Conservation (phyloP, 2,797 vertebrate species). For the Enteromius thamalakanensis region DNA sequence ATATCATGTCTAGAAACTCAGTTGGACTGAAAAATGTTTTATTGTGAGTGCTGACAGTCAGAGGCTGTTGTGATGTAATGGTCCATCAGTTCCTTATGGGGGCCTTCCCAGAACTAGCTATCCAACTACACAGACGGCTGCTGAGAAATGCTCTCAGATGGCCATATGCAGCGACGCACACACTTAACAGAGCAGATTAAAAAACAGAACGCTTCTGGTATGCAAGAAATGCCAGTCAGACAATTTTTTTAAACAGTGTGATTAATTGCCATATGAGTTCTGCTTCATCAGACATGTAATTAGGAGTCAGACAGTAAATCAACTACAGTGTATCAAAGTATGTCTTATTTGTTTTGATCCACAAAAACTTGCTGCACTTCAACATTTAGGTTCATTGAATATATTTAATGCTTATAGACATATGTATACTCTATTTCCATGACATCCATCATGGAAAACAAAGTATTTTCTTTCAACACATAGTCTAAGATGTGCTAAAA, state of each 20-base stretch:
- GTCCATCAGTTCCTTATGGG: constrained; percentile 39
- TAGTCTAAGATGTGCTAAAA: constrained; percentile 5
- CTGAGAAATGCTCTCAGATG: constrained; percentile 42
- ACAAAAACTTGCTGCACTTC: constrained; percentile 8
- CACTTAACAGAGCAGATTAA: constrained; percentile 31
- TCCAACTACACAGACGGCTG: constrained; percentile 39
- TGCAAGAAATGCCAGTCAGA: constrained; percentile 36
- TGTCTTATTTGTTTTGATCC: constrained; percentile 22
- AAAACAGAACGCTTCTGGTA: constrained; percentile 52
- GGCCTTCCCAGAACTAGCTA: constrained; percentile 27
- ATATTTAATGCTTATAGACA: not conserved
- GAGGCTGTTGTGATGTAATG: constrained; percentile 17
- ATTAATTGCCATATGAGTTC: constrained; percentile 56
- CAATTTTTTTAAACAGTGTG: constrained; percentile 50
- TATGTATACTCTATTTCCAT: not conserved
- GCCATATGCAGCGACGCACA: constrained; percentile 48
- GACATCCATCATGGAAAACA: not conserved
- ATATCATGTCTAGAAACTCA: not conserved
- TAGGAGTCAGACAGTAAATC: constrained; percentile 32
- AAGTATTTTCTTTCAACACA: constrained; percentile 22
- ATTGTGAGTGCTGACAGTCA: constrained; percentile 12
- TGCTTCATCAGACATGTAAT: constrained; percentile 42
- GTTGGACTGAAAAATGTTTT: not conserved
- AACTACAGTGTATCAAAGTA: constrained; percentile 25
- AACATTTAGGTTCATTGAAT: not conserved